Conservation (phyloP, 2,797 vertebrate species). For the Microtus agrestis region DNA sequence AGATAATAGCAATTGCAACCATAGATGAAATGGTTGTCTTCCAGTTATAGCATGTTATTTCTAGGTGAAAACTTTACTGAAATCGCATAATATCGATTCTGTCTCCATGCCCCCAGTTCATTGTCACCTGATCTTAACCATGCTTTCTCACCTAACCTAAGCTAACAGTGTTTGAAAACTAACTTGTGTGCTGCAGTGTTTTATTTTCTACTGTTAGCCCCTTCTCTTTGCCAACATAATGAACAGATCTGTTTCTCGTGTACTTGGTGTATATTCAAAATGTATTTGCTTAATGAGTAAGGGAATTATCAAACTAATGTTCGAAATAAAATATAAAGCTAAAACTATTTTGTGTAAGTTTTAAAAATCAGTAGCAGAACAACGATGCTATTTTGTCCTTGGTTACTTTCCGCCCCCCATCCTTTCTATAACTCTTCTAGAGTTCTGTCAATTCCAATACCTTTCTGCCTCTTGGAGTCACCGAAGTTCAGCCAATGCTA, state of each 20-base stretch:
- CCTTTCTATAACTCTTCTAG: not conserved
- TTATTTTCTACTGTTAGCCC: not conserved
- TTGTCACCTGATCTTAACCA: not conserved
- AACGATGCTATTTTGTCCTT: not conserved
- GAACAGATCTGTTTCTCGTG: not conserved
- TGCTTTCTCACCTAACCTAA: not conserved
- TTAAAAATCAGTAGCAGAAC: not conserved
- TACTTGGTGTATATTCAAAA: not conserved
- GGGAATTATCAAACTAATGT: not conserved
- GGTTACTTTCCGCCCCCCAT: not conserved
- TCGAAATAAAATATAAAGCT: not conserved
- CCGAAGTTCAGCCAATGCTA: slow-evolving; percentile 17
- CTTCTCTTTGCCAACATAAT: not conserved
- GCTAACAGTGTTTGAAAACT: not conserved
- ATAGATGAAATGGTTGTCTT: not conserved
- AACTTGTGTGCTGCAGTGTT: not conserved
- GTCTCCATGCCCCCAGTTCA: not conserved
- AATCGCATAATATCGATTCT: not conserved
- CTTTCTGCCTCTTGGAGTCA: not conserved
- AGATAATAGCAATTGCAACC: not conserved
- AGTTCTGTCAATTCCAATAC: not conserved
- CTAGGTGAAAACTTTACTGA: not conserved
- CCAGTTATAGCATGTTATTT: not conserved
- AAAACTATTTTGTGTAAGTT: not conserved
- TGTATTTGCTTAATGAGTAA: slow-evolving; percentile 7